Evolutionary conservation across 2,797 vertebrate genomes (phyloP).

Genomic region (Acanthis flammea): DNA sequence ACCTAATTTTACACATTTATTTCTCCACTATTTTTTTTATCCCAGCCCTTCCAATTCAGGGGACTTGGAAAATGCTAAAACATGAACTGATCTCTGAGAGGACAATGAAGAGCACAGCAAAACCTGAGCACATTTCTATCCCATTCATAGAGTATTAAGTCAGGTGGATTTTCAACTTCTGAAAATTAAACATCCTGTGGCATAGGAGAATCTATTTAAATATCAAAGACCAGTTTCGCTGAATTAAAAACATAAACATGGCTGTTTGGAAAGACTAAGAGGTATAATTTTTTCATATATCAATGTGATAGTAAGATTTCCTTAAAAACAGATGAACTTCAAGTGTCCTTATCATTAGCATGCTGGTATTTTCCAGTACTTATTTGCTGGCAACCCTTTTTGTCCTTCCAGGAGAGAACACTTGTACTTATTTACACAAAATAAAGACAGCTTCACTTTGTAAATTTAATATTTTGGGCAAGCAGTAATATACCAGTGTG

Average conservation of each 20-base stretch:
- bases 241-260: neutral
- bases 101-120: neutral
- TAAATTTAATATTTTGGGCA: constrained; percentile 71
- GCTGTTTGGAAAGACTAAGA: neutral
- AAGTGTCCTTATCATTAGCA: neutral
- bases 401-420: constrained; percentile 59
- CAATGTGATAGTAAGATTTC: neutral
- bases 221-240: neutral
- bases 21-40: neutral
- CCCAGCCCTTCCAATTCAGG: neutral
- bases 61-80: neutral
- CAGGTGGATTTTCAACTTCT: neutral
- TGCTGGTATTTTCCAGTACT: constrained; percentile 37
- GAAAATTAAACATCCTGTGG: neutral
- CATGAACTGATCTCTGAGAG: neutral
- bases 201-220: neutral
- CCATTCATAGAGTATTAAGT: neutral
- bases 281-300: neutral
- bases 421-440: constrained; percentile 79
- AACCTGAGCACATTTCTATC: neutral
- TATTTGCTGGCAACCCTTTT: constrained; percentile 49
- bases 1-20: neutral
- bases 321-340: neutral
- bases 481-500: constrained; percentile 35
- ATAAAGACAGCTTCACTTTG: constrained; percentile 56